A percentile compares a stretch with the other conserved stretches of the same genome.
Conservation (phyloP, 1,140 invertebrate genomes). For the Protaetia brevitarsis region DNA sequence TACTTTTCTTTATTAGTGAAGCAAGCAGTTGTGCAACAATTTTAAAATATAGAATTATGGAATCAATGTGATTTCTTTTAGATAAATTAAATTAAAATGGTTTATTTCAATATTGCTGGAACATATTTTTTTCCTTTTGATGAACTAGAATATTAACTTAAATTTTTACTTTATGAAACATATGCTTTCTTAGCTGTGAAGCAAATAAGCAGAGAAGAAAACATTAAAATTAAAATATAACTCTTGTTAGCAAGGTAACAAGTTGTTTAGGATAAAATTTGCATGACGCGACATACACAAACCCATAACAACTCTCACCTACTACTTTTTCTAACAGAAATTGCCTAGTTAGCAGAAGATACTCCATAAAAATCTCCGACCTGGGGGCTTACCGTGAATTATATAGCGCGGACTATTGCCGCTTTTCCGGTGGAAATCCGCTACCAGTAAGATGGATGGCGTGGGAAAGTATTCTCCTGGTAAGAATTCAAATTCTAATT, state of each 20-base stretch:
- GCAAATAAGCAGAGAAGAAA: neutral
- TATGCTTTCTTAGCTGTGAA: neutral
- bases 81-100: too few species aligned
- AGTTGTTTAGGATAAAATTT: neutral
- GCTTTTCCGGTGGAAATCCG: slow-evolving; percentile 58
- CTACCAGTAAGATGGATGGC: slow-evolving; percentile 65
- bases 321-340: slow-evolving; percentile 58
- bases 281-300: neutral
- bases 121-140: neutral
- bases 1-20: too few species aligned
- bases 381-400: slow-evolving; percentile 65
- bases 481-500: slow-evolving; percentile 47
- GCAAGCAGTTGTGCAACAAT: too few species aligned
- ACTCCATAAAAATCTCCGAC: slow-evolving; percentile 73
- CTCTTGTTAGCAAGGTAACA: neutral
- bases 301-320: neutral
- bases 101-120: neutral
- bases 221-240: neutral
- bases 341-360: slow-evolving; percentile 69
- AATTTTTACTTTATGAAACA: too few species aligned
- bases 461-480: slow-evolving; percentile 70
- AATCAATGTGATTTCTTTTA: too few species aligned
- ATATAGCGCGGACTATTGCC: slow-evolving; percentile 70
- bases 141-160: too few species aligned
- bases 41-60: too few species aligned